These are phyloP conservation scores for Cryptotermes secundus DNA, from an alignment of 1,140 invertebrate species.

Conservation along the genomic window DNA sequence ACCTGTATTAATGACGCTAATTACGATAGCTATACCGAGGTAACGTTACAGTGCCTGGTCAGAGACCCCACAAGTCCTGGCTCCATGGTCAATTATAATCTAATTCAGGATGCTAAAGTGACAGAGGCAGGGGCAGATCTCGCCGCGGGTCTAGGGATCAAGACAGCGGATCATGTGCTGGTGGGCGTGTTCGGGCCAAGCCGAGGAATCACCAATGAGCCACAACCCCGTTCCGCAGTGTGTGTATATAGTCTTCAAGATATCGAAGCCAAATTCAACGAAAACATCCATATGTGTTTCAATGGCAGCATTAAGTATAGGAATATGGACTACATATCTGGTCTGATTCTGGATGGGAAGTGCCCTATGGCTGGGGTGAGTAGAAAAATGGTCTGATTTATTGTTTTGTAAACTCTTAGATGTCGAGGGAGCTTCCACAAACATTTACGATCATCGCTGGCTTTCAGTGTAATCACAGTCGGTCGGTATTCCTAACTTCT, in stretches of 20 bases:
- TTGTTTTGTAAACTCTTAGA: too few species aligned
- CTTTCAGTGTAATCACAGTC: too few species aligned
- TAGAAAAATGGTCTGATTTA: slow-evolving; percentile 30
- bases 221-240: slow-evolving; percentile 74
- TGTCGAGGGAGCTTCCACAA: too few species aligned
- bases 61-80: slow-evolving; percentile 48
- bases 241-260: slow-evolving; percentile 83
- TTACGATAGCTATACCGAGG: slow-evolving; percentile 94
- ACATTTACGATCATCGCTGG: too few species aligned
- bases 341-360: slow-evolving; percentile 84
- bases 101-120: slow-evolving; percentile 88
- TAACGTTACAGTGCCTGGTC: slow-evolving; percentile 82
- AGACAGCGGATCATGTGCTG: slow-evolving; percentile 73
- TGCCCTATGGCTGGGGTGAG: slow-evolving; percentile 79
- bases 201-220: slow-evolving; percentile 76
- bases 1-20: slow-evolving; percentile 92
- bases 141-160: slow-evolving; percentile 75
- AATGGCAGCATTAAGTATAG: slow-evolving; percentile 88
- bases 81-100: slow-evolving; percentile 71
- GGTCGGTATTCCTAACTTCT: too few species aligned
- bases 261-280: slow-evolving; percentile 90
- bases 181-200: slow-evolving; percentile 78
- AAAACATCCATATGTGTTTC: slow-evolving; percentile 97
- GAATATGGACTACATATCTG: slow-evolving; percentile 92
- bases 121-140: slow-evolving; percentile 76